phyloP scores from a whole-genome alignment of 2,888 invertebrate species.

The Cremastobaeus sp. region DNA sequence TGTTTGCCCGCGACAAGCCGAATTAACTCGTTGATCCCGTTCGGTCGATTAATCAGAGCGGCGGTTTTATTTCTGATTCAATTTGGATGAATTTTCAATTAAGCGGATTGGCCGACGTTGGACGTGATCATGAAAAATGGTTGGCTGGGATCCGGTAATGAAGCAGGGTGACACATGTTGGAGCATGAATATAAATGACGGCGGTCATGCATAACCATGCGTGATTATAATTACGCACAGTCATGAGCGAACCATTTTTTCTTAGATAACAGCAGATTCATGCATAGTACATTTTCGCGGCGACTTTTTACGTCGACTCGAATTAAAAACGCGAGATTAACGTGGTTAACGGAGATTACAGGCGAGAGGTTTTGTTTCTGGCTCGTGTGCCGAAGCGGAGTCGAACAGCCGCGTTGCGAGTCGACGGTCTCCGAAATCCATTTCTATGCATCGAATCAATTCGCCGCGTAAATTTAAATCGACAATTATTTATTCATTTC shows the following conservation, averaged over 20 bases:
- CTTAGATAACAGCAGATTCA: constrained; percentile 37
- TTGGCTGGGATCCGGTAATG: constrained; percentile 7
- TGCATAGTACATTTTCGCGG: constrained; percentile 18
- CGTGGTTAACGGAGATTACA: constrained; percentile 14
- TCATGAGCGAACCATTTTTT: constrained; percentile 50
- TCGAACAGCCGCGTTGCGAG: no score
- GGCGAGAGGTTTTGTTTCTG: no score
- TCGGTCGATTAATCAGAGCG: constrained; percentile 5
- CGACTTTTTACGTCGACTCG: constrained; percentile 7
- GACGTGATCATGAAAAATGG: constrained; percentile 30
- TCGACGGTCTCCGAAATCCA: no score
- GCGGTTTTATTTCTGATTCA: neutral
- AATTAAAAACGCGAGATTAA: constrained; percentile 29
- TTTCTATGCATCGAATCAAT: no score
- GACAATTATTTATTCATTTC: no score
- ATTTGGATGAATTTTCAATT: constrained; percentile 16
- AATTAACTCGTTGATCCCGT: constrained; percentile 1
- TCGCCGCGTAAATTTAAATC: no score
- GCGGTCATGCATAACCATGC: constrained; percentile 41
- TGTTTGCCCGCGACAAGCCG: no score
- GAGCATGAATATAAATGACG: constrained; percentile 38
- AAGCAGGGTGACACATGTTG: constrained; percentile 22
- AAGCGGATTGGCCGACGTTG: neutral
- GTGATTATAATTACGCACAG: constrained; percentile 49
- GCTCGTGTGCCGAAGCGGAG: no score